A percentile compares a stretch with the other conserved stretches of the same genome.
Conservation (phyloP, 1,140 invertebrate species). For the Spodoptera frugiperda region DNA sequence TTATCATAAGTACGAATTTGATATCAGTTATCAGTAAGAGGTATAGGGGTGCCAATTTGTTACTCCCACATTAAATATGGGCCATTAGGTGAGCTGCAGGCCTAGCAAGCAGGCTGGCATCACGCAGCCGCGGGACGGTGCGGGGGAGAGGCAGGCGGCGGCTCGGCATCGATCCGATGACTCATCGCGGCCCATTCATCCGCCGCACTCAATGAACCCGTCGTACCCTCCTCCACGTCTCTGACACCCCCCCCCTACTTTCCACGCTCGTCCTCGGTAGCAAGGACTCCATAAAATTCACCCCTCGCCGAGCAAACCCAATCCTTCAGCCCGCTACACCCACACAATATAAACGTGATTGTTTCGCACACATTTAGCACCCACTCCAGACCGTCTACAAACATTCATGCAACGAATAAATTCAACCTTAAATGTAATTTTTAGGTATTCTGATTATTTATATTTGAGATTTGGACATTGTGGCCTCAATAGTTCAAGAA, state of each 20-base stretch:
- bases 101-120: conserved; percentile 29
- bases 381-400: conserved; percentile 55
- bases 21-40: not conserved
- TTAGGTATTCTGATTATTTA: conserved; percentile 12
- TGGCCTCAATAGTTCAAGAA: not conserved
- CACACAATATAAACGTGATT: conserved; percentile 62
- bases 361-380: conserved; percentile 54
- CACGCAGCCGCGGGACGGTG: conserved; percentile 58
- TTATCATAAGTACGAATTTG: not conserved
- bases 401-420: conserved; percentile 14
- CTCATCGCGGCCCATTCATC: conserved; percentile 81
- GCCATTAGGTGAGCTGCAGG: conserved; percentile 40
- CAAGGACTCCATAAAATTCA: conserved; percentile 79
- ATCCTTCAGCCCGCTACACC: conserved; percentile 69
- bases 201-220: conserved; percentile 81
- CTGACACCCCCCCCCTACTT: conserved; percentile 44
- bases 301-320: conserved; percentile 68
- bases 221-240: conserved; percentile 58
- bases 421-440: conserved; percentile 14
- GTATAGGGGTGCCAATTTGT: not conserved
- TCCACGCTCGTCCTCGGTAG: conserved; percentile 63
- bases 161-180: conserved; percentile 77
- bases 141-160: conserved; percentile 55
- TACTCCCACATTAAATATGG: conserved; percentile 31
- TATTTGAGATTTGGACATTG: not conserved